Evolutionary conservation across 2,797 vertebrate genomes (phyloP), one percentile per base, ranked within the genome.

Genomic region (Schizopygopsis malacanthus): DNA sequence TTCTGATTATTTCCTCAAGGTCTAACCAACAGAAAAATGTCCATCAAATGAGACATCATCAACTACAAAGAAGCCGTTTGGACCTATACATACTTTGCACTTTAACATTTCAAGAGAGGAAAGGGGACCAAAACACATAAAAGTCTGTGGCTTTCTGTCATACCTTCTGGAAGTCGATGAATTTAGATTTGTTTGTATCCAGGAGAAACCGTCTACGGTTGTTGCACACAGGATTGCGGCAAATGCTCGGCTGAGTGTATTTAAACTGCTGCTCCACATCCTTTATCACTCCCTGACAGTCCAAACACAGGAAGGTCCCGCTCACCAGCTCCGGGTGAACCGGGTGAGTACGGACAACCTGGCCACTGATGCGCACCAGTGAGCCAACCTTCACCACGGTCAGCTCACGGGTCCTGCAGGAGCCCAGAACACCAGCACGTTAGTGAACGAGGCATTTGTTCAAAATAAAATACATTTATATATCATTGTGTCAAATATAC

Each of bases 111-210:
- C 33, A 77, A 13, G 18, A 11, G 18, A n/a, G 20, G 20, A 39
- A 20, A 52, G 15, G 15, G 45, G 16, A 39, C 73, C 33, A 77
- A 43, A 61, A 2, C 15, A 78, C 7, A 8, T n/a, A 1, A 1
- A 4, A 18, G 5, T 15, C 4, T 13, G 54, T 20, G 16, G 4
- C 15, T 12, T 25, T 3, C 22, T 7, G 20, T 50, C 82, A 59
- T 43, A 99, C 98, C 98, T 99, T 99, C 85, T 99, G 98, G 92
- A 99, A 99, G 93, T 99, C 98, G 28, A 98, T 95, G 91, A 99
- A 99, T 94, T 98, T 97, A 37, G 98, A 99, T 72, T 98, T 99
- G 94, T 99, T 98, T 1, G 98, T 98, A 94, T 99, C 98, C 10
- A 99, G 95, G 91, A 98, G 95, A 93, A 99, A 99, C 90, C 98